These are phyloP conservation scores for Microctonus aethiopoides DNA, from an alignment of 2,888 invertebrate genomes.

Conservation along the genomic window DNA sequence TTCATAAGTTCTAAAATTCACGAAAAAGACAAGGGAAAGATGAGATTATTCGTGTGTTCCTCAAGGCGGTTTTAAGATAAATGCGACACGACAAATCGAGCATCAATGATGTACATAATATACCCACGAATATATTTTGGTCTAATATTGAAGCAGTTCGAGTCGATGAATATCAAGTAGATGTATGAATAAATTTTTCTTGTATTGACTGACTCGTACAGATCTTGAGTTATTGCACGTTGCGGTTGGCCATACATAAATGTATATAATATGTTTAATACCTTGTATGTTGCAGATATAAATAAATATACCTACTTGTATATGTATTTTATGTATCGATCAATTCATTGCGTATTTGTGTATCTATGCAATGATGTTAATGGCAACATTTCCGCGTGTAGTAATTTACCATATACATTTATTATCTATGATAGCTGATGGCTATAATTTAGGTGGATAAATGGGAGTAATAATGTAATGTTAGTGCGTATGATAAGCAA, in stretches of 20 bases:
- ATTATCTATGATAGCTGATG: not conserved
- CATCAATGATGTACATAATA: conserved; percentile 4
- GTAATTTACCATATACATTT: not conserved
- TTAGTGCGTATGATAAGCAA: too few species aligned
- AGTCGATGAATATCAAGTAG: conserved; percentile 19
- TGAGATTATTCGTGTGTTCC: not conserved
- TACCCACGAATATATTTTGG: not conserved
- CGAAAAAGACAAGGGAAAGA: not conserved
- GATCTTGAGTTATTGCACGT: conserved; percentile 12
- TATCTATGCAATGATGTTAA: not conserved
- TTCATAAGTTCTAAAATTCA: not conserved
- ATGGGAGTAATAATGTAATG: too few species aligned
- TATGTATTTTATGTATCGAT: not conserved
- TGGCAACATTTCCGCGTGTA: not conserved
- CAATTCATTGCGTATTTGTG: not conserved
- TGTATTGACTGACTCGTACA: not conserved
- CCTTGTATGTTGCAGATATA: too few species aligned
- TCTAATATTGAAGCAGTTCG: not conserved
- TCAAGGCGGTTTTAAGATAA: not conserved
- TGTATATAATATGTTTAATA: not conserved
- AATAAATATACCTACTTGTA: too few species aligned
- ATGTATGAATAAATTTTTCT: conserved; percentile 8
- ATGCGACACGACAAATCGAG: not conserved
- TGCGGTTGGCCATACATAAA: not conserved
- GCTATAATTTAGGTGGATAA: too few species aligned